Evolutionary conservation across 2,888 invertebrate genomes (phyloP).

Genomic region (Cheilosia grossa): DNA sequence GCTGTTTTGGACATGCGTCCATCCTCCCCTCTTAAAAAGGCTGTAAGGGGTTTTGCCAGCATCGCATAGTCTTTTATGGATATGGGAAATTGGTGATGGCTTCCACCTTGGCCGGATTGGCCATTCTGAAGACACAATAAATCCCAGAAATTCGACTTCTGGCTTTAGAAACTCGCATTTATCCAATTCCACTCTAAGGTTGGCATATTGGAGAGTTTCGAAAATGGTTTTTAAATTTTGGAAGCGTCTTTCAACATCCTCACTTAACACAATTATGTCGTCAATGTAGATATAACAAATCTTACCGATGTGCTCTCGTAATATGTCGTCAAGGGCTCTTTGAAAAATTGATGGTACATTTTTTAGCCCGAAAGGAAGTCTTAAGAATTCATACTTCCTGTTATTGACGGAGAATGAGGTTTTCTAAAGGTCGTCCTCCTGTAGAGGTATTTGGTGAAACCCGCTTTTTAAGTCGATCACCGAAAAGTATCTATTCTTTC

Average conservation of each 20-base stretch:
- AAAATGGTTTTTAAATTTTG: slow-evolving; percentile 40
- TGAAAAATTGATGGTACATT: slow-evolving; percentile 55
- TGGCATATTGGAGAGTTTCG: slow-evolving; percentile 22
- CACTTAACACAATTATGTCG: slow-evolving; percentile 27
- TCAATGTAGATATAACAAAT: slow-evolving; percentile 29
- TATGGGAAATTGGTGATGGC: slow-evolving; percentile 14
- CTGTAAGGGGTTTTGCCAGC: slow-evolving; percentile 40
- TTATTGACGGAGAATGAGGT: slow-evolving; percentile 45
- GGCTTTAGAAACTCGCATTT: slow-evolving; percentile 24
- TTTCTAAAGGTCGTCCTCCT: slow-evolving; percentile 40
- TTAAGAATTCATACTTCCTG: slow-evolving; percentile 20
- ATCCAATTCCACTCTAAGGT: slow-evolving; percentile 37
- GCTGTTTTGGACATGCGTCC: slow-evolving; percentile 4
- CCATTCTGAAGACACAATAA: slow-evolving; percentile 3
- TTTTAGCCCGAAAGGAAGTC: slow-evolving; percentile 45
- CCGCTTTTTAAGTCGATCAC: slow-evolving; percentile 45
- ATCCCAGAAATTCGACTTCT: slow-evolving; percentile 37
- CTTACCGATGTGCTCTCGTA: slow-evolving; percentile 30
- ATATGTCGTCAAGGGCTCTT: slow-evolving; percentile 32
- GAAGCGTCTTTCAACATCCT: slow-evolving; percentile 14
- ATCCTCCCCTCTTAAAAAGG: slow-evolving; percentile 32
- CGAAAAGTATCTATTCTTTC: slow-evolving; percentile 4
- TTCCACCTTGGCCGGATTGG: slow-evolving; percentile 6
- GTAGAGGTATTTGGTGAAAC: slow-evolving; percentile 45
- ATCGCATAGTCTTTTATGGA: slow-evolving; percentile 23